phyloP scores from a whole-genome alignment of 2,888 invertebrate species.

The Leptothorax acervorum region DNA sequence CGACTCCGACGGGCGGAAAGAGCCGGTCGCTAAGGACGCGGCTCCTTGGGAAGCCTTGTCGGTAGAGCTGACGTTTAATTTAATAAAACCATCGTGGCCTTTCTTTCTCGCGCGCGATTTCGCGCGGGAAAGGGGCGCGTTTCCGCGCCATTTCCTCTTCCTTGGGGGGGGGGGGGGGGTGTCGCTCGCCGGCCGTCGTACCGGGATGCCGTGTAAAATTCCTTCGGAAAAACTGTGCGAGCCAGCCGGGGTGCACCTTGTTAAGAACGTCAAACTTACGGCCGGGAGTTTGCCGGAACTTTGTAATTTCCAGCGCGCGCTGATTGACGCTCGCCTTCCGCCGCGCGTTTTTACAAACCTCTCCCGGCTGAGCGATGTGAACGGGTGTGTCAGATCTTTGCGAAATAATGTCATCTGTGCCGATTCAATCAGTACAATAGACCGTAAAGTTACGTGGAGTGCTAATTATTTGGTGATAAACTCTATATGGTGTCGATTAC shows the following conservation, averaged over 20 bases:
- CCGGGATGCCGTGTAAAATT: slow-evolving; percentile 73
- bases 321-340: slow-evolving; percentile 31
- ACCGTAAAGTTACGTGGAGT: not conserved
- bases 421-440: not conserved
- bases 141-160: slow-evolving; percentile 71
- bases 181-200: slow-evolving; percentile 37
- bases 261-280: slow-evolving; percentile 74
- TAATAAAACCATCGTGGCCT: slow-evolving; percentile 70
- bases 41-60: slow-evolving; percentile 70
- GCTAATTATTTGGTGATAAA: slow-evolving; percentile 41
- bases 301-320: slow-evolving; percentile 64
- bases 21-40: slow-evolving; percentile 64
- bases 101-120: slow-evolving; percentile 48
- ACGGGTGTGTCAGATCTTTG: not conserved
- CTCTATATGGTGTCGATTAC: not conserved
- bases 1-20: slow-evolving; percentile 59
- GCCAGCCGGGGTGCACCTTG: slow-evolving; percentile 60
- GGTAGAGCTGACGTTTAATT: slow-evolving; percentile 74
- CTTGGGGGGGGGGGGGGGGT: slow-evolving; percentile 10
- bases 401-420: not conserved
- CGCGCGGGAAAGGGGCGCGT: slow-evolving; percentile 49
- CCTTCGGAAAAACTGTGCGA: slow-evolving; percentile 70
- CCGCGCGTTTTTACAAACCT: slow-evolving; percentile 20
- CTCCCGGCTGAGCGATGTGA: not conserved
- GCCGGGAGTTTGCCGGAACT: slow-evolving; percentile 72